Evolutionary conservation across 2,797 vertebrate genomes (phyloP).

Genomic region (Enteromius viviparus): DNA sequence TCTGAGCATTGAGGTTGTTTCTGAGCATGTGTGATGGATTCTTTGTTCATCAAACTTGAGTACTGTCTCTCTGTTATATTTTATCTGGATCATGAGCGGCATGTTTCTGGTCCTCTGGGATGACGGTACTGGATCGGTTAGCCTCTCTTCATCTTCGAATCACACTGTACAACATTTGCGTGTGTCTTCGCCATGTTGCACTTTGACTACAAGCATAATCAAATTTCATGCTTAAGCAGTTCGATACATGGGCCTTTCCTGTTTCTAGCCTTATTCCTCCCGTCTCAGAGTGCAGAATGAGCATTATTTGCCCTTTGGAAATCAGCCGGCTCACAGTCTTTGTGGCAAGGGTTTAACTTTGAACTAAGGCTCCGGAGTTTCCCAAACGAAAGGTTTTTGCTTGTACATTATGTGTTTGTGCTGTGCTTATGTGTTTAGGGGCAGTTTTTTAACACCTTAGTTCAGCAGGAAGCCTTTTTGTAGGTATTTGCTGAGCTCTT

Average conservation of each 20-base stretch:
- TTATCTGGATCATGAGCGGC: background rate
- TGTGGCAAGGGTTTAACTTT: constrained; percentile 2
- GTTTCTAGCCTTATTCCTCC: constrained; percentile 17
- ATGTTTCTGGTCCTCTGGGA: constrained; percentile 1
- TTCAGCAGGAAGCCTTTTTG: constrained; percentile 56
- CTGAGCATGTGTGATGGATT: background rate
- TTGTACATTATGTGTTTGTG: constrained; percentile 8
- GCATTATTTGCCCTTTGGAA: constrained; percentile 28
- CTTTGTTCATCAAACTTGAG: background rate
- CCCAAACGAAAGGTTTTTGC: background rate
- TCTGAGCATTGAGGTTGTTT: background rate
- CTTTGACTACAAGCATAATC: constrained; percentile 62
- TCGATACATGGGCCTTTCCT: constrained; percentile 34
- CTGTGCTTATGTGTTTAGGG: background rate
- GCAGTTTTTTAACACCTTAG: background rate
- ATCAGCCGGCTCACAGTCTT: background rate
- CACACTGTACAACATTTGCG: constrained; percentile 33
- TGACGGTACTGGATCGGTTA: background rate
- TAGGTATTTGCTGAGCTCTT: constrained; percentile 64
- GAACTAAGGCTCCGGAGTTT: background rate
- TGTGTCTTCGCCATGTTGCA: constrained; percentile 59
- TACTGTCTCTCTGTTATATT: background rate
- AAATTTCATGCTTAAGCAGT: constrained; percentile 70
- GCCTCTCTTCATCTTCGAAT: background rate
- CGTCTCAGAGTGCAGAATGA: background rate